Evolutionary conservation across 2,113 vertebrate species (phyloP), one percentile per base, ranked within the genome.

Genomic region (Plectropomus leopardus): DNA sequence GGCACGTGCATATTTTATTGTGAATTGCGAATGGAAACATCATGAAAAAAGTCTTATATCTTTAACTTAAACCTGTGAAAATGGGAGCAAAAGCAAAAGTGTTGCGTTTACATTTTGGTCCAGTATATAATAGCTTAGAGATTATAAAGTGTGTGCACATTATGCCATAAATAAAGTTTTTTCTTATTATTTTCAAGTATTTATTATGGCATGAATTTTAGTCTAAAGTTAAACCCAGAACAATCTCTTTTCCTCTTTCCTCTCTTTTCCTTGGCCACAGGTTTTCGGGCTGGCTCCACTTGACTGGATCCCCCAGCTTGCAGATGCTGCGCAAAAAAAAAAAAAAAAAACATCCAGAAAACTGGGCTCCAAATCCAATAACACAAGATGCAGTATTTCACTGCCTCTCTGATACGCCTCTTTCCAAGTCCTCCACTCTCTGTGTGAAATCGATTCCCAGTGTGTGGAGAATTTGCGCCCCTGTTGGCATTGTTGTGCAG

Each of bases 361-460:
- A 84, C 65, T 75, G 71, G 78, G 69, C 77, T 80, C 74, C 82
- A 89, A 95, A 93, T 95, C 94, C 94, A 94, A 92, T 92, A 94
- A 93, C 77, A 86, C 84, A 88, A 92, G 92, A 92, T 87, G 89
- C 89, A 87, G 91, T 87, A 88, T 93, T 93, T 92, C 87, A 87
- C 83, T 84, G 84, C 83, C 72, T 88, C 84, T 86, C 60, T 28
- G 86, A 88, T 87, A 88, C 60, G 86, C 86, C 87, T 89, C 88
- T 77, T 86, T 90, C 89, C 90, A 89, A 91, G 89, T 93, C 90
- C 88, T 93, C 78, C 82, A 75, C 83, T 86, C 77, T 90, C 66
- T 84, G 90, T 94, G 93, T 94, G 93, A 95, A 95, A 95, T 93
- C 64, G 91, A 95, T 95, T 94, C 84, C 76, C 71, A 68, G 88